Evolutionary conservation across 2,113 vertebrate genomes (phyloP).

Genomic region (Scartelaos histophorus): DNA sequence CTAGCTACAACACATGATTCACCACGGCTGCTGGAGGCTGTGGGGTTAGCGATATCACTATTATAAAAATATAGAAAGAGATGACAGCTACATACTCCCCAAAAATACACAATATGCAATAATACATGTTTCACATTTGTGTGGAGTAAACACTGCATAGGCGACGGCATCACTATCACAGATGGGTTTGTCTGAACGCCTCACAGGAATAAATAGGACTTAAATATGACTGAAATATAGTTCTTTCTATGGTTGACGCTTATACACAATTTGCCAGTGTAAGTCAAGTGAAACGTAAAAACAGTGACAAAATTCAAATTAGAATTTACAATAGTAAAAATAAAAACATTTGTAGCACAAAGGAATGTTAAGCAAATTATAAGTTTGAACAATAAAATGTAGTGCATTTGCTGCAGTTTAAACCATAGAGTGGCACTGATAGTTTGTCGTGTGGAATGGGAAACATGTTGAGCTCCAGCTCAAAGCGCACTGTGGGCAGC

Average conservation of each 20-base stretch:
- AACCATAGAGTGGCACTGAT: not conserved
- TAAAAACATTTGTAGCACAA: constrained; percentile 49
- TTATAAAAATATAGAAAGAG: constrained; percentile 56
- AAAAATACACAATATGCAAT: constrained; percentile 64
- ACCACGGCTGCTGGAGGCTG: constrained; percentile 20
- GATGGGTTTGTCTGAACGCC: constrained; percentile 58
- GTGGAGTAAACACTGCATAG: constrained; percentile 74
- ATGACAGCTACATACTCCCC: constrained; percentile 48
- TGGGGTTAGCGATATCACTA: constrained; percentile 50
- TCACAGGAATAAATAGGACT: constrained; percentile 71
- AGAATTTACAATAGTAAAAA: constrained; percentile 11
- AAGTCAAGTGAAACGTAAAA: constrained; percentile 4
- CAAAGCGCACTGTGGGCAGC: not conserved
- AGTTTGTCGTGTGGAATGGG: not conserved
- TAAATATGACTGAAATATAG: constrained; percentile 50
- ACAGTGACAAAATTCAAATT: constrained; percentile 7
- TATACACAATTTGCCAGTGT: constrained; percentile 17
- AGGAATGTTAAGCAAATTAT: constrained; percentile 41
- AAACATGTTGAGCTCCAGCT: not conserved
- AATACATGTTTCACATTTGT: constrained; percentile 66
- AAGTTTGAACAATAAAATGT: constrained; percentile 20
- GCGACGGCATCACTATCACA: constrained; percentile 69
- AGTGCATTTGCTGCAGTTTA: constrained; percentile 33
- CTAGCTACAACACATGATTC: constrained; percentile 16
- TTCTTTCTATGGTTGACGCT: constrained; percentile 15